Base-by-base conservation (phyloP, 2,888 invertebrate species). In the Aspidiotus rigidus region DNA sequence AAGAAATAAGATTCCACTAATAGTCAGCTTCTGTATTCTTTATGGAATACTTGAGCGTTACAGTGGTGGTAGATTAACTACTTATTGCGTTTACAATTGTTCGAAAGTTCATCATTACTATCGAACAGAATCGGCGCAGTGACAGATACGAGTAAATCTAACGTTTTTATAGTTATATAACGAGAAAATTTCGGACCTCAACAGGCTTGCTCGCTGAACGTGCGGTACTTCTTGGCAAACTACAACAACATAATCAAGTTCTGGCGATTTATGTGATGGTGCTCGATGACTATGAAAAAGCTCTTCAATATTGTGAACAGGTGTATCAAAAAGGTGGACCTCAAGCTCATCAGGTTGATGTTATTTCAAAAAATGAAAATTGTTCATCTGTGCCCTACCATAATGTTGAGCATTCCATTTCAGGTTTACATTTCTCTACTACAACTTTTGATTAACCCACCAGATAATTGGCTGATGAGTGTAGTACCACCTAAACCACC, bases 191-290 rank as follows among this genome's bases (percentile, higher is more conserved):
- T n/a, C 6, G 11, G 49, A 13, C 10, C 49, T 62, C 72, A 70
- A 41, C 74, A 85, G 85, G 80, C 70, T 81, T 98, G 75, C 87
- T 90, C 76, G 95, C 97, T 77, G 98, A 98, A 78, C 83, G 95
- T 71, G 97, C 98, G 0, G 83, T 98, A n/a, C 87, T 99, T 71
- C 80, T 97, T 56, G 97, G 96, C 0, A 87, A 90, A 74, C 80
- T 97, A 39, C 93, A 92, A 0, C 82, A 89, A 72, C 97, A 99
- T 77, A 92, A 95, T 75, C 90, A 95, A 77, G 95, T 94, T 0
- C 80, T 99, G 61, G 87, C 90, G 1, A 92, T 99, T 76, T 97
- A 97, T 77, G 86, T 96, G 17, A 88, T 91, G 75, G 85, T 93
- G 44, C 81, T 99, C 70, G 79, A 92, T 55, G 89, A 98, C 77